Evolutionary conservation across 2,888 invertebrate species (phyloP).

Genomic region (Phasia obesa): DNA sequence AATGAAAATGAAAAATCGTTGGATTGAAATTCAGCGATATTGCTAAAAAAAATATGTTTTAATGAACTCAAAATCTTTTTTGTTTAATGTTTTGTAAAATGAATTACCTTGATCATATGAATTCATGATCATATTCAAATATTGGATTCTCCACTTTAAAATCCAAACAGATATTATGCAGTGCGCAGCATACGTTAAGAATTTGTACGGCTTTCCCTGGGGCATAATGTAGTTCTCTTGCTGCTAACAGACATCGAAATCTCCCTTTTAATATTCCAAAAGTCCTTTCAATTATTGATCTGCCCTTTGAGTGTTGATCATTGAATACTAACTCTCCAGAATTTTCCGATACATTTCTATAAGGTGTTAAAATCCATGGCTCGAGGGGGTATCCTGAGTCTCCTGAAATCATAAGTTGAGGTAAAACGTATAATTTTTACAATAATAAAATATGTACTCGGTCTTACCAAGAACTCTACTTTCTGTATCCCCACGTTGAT

Average conservation of each 20-base stretch:
- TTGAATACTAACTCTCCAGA: background rate
- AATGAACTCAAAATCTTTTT: no score
- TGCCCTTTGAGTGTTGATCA: background rate
- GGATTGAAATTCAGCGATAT: no score
- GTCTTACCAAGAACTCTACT: slow-evolving; percentile 18
- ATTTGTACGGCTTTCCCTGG: slow-evolving; percentile 36
- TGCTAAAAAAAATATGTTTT: no score
- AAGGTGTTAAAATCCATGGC: slow-evolving; percentile 15
- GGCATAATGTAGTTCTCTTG: slow-evolving; percentile 40
- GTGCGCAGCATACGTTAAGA: slow-evolving; percentile 40
- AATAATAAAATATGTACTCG: slow-evolving; percentile 1
- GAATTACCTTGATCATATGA: no score
- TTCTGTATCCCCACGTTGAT: background rate
- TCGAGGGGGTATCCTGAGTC: slow-evolving; percentile 5
- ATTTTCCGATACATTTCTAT: slow-evolving; percentile 8
- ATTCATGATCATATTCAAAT: no score
- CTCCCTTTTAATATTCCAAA: slow-evolving; percentile 23
- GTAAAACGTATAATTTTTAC: background rate
- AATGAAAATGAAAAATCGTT: no score
- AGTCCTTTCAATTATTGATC: slow-evolving; percentile 17
- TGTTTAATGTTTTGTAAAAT: no score
- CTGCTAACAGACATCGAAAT: slow-evolving; percentile 38
- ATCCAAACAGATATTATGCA: slow-evolving; percentile 48
- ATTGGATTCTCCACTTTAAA: slow-evolving; percentile 11
- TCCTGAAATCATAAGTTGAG: background rate